phyloP scores from a whole-genome alignment of 2,888 invertebrate genomes.

The Aphelenchoides bicaudatus region DNA sequence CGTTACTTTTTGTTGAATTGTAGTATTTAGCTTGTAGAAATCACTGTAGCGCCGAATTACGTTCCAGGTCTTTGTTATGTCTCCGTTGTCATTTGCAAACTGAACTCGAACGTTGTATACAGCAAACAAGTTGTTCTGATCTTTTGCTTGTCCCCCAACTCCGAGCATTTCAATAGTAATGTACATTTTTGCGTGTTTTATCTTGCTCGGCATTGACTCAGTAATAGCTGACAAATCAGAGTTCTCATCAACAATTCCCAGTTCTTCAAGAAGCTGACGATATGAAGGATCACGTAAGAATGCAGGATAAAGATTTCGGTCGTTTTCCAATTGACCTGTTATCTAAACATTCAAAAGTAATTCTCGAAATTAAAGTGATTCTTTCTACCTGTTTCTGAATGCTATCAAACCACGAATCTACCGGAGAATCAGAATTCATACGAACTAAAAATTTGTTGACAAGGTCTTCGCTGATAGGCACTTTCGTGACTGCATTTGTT shows the following conservation, averaged over 20 bases:
- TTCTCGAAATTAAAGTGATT: not conserved
- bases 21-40: slow-evolving; percentile 81
- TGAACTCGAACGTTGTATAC: slow-evolving; percentile 56
- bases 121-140: slow-evolving; percentile 44
- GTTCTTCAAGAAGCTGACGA: slow-evolving; percentile 71
- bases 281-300: slow-evolving; percentile 72
- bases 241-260: slow-evolving; percentile 66
- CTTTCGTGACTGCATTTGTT: slow-evolving; percentile 67
- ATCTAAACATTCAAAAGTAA: slow-evolving; percentile 19
- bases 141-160: slow-evolving; percentile 41
- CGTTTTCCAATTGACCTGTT: slow-evolving; percentile 63
- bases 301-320: slow-evolving; percentile 69
- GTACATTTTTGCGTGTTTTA: not conserved
- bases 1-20: slow-evolving; percentile 69
- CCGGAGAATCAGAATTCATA: slow-evolving; percentile 70
- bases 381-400: slow-evolving; percentile 66
- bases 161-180: slow-evolving; percentile 42
- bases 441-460: slow-evolving; percentile 68
- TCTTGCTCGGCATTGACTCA: not conserved
- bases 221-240: not conserved
- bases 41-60: slow-evolving; percentile 88
- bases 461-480: slow-evolving; percentile 68
- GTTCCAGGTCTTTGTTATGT: slow-evolving; percentile 72
- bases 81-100: too few relatives aligned
- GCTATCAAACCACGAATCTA: slow-evolving; percentile 78